A percentile compares a stretch with the other conserved stretches of the same genome.
Evolutionary conservation across 1,140 invertebrate species (phyloP).

Genomic region (Brachionus asplanchnoidis): DNA sequence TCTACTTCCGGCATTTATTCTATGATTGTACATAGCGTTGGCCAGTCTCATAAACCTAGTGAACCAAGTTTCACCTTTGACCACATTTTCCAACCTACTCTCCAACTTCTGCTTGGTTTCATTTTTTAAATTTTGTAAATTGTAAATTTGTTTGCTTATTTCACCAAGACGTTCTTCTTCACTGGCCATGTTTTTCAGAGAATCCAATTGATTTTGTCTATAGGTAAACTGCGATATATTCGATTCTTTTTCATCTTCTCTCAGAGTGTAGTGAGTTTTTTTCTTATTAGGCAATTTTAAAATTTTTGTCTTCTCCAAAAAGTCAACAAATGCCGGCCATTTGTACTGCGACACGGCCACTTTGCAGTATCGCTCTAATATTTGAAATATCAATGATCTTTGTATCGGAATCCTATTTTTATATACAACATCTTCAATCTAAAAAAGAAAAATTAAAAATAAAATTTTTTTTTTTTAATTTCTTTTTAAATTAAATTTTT

Average conservation of each 20-base stretch:
- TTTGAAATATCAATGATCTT: slow-evolving; percentile 39
- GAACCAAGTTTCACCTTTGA: slow-evolving; percentile 41
- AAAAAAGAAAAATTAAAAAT: background rate
- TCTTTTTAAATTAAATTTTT: background rate
- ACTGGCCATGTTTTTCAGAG: slow-evolving; percentile 24
- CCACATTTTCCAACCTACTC: slow-evolving; percentile 12
- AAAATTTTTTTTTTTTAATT: too few species aligned
- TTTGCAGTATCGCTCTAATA: slow-evolving; percentile 34
- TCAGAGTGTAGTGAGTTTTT: slow-evolving; percentile 21
- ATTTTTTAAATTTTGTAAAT: slow-evolving; percentile 33
- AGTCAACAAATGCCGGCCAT: slow-evolving; percentile 41
- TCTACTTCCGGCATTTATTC: slow-evolving; percentile 9
- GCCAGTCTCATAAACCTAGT: slow-evolving; percentile 39
- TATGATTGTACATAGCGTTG: slow-evolving; percentile 39
- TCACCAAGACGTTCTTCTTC: slow-evolving; percentile 36
- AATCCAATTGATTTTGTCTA: slow-evolving; percentile 12
- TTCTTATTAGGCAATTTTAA: slow-evolving; percentile 26
- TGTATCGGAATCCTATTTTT: slow-evolving; percentile 40
- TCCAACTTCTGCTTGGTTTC: slow-evolving; percentile 33
- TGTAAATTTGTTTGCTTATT: slow-evolving; percentile 39
- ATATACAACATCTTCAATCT: slow-evolving; percentile 42
- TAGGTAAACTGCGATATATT: background rate
- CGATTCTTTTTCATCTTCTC: slow-evolving; percentile 8
- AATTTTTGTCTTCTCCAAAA: slow-evolving; percentile 37
- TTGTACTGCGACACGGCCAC: slow-evolving; percentile 2